These are phyloP conservation scores for Trissonchulus sp. DNA, from an alignment of 2,888 invertebrate species.

Conservation along the genomic window DNA sequence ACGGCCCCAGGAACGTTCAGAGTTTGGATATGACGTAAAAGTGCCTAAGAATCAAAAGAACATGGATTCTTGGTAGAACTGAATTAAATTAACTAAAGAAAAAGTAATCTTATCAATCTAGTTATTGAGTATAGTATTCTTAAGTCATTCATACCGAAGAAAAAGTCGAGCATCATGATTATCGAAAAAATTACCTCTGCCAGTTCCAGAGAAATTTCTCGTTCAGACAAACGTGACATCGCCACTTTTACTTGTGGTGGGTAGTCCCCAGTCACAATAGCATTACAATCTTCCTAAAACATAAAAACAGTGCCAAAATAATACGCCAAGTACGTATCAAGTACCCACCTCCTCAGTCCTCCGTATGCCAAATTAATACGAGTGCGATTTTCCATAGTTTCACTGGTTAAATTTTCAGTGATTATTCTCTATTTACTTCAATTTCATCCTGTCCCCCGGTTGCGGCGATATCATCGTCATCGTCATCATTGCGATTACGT, in stretches of 20 bases:
- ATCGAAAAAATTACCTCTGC: too few relatives aligned
- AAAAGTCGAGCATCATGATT: too few relatives aligned
- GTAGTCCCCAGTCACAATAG: conserved; percentile 27
- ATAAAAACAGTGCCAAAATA: too few relatives aligned
- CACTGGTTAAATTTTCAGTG: too few relatives aligned
- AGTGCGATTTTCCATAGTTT: too few relatives aligned
- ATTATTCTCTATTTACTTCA: too few relatives aligned
- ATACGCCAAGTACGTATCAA: too few relatives aligned
- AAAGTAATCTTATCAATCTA: background rate
- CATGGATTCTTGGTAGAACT: background rate
- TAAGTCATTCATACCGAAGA: too few relatives aligned
- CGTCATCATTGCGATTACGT: conserved; percentile 59
- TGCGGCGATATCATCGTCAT: too few relatives aligned
- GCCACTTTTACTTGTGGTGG: conserved; percentile 56
- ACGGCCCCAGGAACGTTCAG: conserved; percentile 72
- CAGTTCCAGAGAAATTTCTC: conserved; percentile 84
- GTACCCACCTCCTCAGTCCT: too few relatives aligned
- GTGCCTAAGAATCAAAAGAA: conserved; percentile 55
- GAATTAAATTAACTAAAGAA: background rate
- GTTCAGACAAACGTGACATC: conserved; percentile 74
- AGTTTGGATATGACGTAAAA: conserved; percentile 59
- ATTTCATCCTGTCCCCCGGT: too few relatives aligned
- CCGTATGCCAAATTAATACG: too few relatives aligned
- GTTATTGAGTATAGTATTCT: background rate
- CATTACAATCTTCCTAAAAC: conserved; percentile 33